Evolutionary conservation across 2,797 vertebrate genomes (phyloP), one percentile per base, ranked within the genome.

Genomic region (Tadarida brasiliensis): DNA sequence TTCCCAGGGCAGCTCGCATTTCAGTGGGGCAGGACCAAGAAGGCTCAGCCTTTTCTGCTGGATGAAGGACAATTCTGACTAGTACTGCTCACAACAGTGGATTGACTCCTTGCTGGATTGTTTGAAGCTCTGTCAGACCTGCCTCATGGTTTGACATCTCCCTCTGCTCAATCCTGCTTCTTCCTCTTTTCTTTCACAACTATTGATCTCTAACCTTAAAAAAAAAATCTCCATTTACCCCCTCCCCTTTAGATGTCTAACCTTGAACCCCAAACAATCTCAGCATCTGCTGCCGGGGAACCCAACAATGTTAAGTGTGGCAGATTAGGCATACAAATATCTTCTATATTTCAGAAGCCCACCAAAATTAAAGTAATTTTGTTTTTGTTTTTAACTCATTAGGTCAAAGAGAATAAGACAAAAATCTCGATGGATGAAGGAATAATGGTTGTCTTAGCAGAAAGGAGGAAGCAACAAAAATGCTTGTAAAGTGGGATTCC

Each of bases 381-480:
- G 3, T 44, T 63, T 63, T 67, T 73, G 6, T 44, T 83, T 80
- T 87, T 74, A 95, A 90, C 56, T 76, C 73, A 56, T 74, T 61
- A 76, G 5, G 8, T 59, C 22, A 94, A 76, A 93, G 14, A 93
- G 15, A 94, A 85, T n/a, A 71, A 84, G 61, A 68, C 73, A 87
- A 74, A 61, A 61, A 33, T 44, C 15, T 74, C 10, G 12, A 5
- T 68, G 22, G 47, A 20, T 68, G 33, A 94, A 85, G 57, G 30
- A 24, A 65, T 47, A 74, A 93, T 28, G 76, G 47, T 39, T 76
- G 71, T 76, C 39, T 71, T 81, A 76, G 68, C 30, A 82, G 30
- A 91, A 85, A 94, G 11, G 6, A 88, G 22, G 30, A 82, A 82
- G 63, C 39, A 91, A 67, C 26, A 97, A 87, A 90, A 84, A 74